phyloP scores from a whole-genome alignment of 2,888 invertebrate species.

The Stegophylla sp. region DNA sequence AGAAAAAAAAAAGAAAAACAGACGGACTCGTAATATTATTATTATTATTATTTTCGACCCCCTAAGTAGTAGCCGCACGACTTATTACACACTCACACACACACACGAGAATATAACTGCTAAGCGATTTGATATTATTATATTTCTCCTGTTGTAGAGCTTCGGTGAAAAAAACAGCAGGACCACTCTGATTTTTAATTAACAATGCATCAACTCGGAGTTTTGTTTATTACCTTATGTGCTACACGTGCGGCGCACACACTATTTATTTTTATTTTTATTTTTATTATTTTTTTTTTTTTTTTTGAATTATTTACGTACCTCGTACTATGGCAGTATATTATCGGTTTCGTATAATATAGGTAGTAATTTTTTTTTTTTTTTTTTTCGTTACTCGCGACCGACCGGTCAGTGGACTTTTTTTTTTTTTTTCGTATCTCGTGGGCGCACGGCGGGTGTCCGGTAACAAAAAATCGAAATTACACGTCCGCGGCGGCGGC shows the following conservation, averaged over 20 bases:
- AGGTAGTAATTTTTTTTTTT: neutral
- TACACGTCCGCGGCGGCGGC: constrained; percentile 29
- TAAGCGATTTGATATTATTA: constrained; percentile 32
- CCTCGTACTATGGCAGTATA: neutral
- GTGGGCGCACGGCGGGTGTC: constrained; percentile 48
- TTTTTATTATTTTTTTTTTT: neutral
- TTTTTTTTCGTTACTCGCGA: neutral
- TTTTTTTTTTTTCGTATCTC: too few relatives aligned
- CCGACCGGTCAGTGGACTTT: constrained; percentile 4
- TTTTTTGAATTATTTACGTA: too few relatives aligned
- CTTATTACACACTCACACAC: constrained; percentile 20
- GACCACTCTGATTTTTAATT: constrained; percentile 54
- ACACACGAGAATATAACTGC: neutral
- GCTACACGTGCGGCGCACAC: neutral
- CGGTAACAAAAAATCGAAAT: constrained; percentile 41
- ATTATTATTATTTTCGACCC: constrained; percentile 41
- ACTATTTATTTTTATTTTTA: neutral
- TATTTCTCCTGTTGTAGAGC: constrained; percentile 10
- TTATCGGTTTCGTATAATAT: neutral
- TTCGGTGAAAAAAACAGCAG: constrained; percentile 44
- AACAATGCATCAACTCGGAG: constrained; percentile 13
- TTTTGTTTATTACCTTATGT: constrained; percentile 32
- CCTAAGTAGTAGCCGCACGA: constrained; percentile 45
- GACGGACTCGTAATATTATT: neutral
- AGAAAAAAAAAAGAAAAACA: neutral